Base-by-base conservation (phyloP, 2,888 invertebrate genomes). In the Sipha maydis region DNA sequence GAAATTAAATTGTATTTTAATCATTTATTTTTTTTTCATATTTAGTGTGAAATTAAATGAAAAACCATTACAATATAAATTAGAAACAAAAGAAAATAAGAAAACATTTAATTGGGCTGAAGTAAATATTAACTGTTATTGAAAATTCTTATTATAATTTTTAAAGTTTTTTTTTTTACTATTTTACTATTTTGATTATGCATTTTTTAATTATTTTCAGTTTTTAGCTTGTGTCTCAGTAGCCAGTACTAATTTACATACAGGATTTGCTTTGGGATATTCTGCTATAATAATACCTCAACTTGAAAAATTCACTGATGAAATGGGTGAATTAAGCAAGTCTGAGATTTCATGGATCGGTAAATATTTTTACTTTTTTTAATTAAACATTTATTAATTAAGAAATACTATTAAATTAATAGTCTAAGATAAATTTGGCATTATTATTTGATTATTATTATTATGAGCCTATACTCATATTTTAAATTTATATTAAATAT, bases 201-300 rank as follows among this genome's bases (percentile, higher is more conserved):
- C 14, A 14, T 14, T 8, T 48, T 48, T 48, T 0, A 19, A 41
- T 0, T 34, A 54, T 25, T 7, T 82, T 75, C 34, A 88, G 88
- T 88, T 88, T 61, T 80, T 89, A 76, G 89, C 89, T 28, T 86
- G 86, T 67, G 69, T 89, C 2, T 85, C 89, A 38, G 89, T 86
- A 19, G 34, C 89, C 25, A 86, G 88, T 21, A 88, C 86, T 56
- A 89, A 89, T 19, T 76, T 89, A n/a, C 89, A 89, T 31, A 86
- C 86, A 56, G 89, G 89, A 76, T 88, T 88, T 61, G 82, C 86
- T 61, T 48, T 89, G 67, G 89, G 80, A 54, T 89, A 71, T 76
- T 89, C 89, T 61, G 89, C 89, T 34, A 88, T 89, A 54, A n/a
- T 86, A 41, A 1, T 67, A 41, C 71, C 80, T 38, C 86, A 89